Evolutionary conservation across 1,140 invertebrate genomes (phyloP).

Genomic region (Neodiprion pinetum): DNA sequence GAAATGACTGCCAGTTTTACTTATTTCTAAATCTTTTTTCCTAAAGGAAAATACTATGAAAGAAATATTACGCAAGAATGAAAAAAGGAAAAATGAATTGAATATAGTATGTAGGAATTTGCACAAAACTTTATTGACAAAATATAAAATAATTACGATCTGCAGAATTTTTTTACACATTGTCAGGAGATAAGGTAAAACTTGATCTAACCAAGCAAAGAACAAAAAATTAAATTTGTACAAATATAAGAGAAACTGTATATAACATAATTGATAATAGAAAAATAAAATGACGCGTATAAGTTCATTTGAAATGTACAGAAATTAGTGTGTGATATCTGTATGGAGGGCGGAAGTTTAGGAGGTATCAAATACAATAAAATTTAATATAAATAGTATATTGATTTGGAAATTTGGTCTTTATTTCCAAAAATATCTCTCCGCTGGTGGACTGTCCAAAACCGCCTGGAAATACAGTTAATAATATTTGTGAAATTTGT

Average conservation of each 20-base stretch:
- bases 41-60: too few relatives aligned
- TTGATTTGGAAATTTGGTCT: slow-evolving; percentile 63
- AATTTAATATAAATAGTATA: slow-evolving; percentile 17
- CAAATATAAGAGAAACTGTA: slow-evolving; percentile 20
- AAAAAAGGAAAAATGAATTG: too few relatives aligned
- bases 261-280: slow-evolving; percentile 7
- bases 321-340: not conserved
- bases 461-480: slow-evolving; percentile 64
- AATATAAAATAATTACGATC: slow-evolving; percentile 40
- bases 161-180: slow-evolving; percentile 24
- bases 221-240: slow-evolving; percentile 24
- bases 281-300: slow-evolving; percentile 24
- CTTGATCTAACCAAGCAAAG: slow-evolving; percentile 31
- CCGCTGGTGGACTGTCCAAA: slow-evolving; percentile 54
- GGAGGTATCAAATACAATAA: too few relatives aligned
- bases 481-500: slow-evolving; percentile 48
- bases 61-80: too few relatives aligned
- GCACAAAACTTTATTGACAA: slow-evolving; percentile 41
- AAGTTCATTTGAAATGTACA: too few relatives aligned
- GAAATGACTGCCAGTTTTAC: too few relatives aligned
- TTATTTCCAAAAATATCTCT: slow-evolving; percentile 64
- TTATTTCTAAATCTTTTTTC: too few relatives aligned
- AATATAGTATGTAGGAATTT: slow-evolving; percentile 11
- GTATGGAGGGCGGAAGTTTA: too few relatives aligned
- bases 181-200: slow-evolving; percentile 31